phyloP scores from a whole-genome alignment of 2,888 invertebrate genomes.

The Eupithecia vulgata region DNA sequence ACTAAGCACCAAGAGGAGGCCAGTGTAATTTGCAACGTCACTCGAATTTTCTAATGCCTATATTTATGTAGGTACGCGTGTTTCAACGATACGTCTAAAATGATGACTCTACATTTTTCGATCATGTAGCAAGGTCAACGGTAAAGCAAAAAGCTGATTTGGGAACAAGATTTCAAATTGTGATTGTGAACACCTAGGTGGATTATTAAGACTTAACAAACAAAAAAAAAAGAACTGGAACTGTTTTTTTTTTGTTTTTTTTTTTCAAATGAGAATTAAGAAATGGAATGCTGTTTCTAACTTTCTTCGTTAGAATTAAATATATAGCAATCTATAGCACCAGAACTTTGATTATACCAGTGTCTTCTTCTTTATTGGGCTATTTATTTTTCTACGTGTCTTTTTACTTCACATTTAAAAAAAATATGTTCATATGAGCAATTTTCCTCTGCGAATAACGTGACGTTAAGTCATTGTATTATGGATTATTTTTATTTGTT shows the following conservation, averaged over 20 bases:
- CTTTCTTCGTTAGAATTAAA: background rate
- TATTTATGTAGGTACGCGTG: background rate
- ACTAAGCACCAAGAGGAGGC: constrained; percentile 7
- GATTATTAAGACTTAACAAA: background rate
- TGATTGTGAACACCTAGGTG: background rate
- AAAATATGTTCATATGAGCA: too few species aligned
- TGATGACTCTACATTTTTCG: background rate
- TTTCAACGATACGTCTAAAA: background rate
- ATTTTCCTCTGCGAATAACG: too few species aligned
- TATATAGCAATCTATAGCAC: background rate
- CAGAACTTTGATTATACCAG: too few species aligned
- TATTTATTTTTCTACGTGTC: too few species aligned
- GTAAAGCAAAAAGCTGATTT: background rate
- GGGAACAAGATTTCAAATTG: background rate
- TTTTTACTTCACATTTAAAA: too few species aligned
- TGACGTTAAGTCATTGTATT: too few species aligned
- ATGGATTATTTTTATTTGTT: too few species aligned
- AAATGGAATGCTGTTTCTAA: too few species aligned
- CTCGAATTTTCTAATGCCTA: constrained; percentile 1
- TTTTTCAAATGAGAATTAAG: too few species aligned
- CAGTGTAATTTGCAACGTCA: constrained; percentile 6
- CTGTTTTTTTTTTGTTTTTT: background rate
- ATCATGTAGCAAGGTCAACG: background rate
- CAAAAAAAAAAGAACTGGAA: background rate
- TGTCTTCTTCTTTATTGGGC: too few species aligned